Base-by-base conservation (phyloP, 2,888 invertebrate species). In the Cantharis lateralis region DNA sequence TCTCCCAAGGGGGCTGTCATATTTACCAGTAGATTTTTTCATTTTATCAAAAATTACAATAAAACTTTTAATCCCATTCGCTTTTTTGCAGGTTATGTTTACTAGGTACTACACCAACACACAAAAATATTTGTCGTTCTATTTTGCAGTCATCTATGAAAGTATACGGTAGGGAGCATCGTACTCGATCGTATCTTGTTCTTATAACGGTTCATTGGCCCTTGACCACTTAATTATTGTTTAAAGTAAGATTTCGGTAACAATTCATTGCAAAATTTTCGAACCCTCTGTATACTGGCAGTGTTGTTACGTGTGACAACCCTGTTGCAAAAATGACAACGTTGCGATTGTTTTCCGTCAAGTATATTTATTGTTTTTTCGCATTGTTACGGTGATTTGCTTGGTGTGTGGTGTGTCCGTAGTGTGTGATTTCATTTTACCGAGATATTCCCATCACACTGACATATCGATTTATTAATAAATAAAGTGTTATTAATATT, bases 351-450 rank as follows among this genome's bases (percentile, higher is more conserved):
- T 66, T 66, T 66, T 66, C 48, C n/a, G 24, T 66, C 64, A 66
- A 66, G 64, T 18, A 18, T 66, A 66, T 66, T 66, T 66, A 66
- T 66, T 66, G 64, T 66, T 66, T 66, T 66, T 66, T 63, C 64
- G 24, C 64, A 66, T 66, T 66, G 24, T 66, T 66, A 20, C n/a
- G 24, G 64, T 66, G 64, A 66, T 20, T 66, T 66, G n/a, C 15
- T 20, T 20, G 64, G 64, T 16, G 64, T 66, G 64, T 66, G 16
- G 64, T 66, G 48, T 48, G n/a, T n/a, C 48, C n/a, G n/a, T 48
- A 48, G 48, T 48, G 48, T 48, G 48, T 48, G 48, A 48, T 48
- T 48, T 48, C 18, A 66, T 20, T 66, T 20, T 66, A 66, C 7
- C 32, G 32, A 32, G 48, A 48, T 48, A 48, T 48, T 48, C n/a